Conservation (phyloP, 2,797 vertebrate genomes). For the Mionectes olivaceus region DNA sequence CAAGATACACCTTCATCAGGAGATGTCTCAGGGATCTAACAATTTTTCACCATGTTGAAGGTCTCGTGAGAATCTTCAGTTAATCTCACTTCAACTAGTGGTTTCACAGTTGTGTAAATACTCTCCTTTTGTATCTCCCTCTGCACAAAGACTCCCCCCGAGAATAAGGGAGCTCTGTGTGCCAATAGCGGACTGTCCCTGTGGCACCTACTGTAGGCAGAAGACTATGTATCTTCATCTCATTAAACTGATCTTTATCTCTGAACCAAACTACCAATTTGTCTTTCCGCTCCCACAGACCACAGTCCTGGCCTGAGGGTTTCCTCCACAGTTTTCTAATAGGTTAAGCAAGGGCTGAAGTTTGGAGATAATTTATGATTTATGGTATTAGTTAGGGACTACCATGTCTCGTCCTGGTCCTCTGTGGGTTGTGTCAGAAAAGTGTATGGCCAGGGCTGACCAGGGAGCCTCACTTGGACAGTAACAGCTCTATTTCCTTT, state of each 20-base stretch:
- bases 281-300: background rate
- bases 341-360: background rate
- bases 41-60: background rate
- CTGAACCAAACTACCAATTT: background rate
- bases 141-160: background rate
- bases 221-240: background rate
- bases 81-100: background rate
- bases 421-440: background rate
- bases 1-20: background rate
- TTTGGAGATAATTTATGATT: background rate
- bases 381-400: background rate
- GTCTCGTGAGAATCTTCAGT: background rate
- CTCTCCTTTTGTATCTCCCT: background rate
- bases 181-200: background rate
- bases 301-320: background rate
- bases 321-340: background rate
- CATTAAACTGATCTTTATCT: background rate
- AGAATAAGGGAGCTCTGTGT: background rate
- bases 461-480: background rate
- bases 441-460: background rate
- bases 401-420: background rate
- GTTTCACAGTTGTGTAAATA: background rate
- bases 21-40: background rate
- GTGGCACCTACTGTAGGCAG: background rate
- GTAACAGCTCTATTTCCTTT: background rate